A percentile compares a stretch with the other conserved stretches of the same genome.
Conservation (phyloP, 2,797 vertebrate species). For the Scomberomorus guttatus region DNA sequence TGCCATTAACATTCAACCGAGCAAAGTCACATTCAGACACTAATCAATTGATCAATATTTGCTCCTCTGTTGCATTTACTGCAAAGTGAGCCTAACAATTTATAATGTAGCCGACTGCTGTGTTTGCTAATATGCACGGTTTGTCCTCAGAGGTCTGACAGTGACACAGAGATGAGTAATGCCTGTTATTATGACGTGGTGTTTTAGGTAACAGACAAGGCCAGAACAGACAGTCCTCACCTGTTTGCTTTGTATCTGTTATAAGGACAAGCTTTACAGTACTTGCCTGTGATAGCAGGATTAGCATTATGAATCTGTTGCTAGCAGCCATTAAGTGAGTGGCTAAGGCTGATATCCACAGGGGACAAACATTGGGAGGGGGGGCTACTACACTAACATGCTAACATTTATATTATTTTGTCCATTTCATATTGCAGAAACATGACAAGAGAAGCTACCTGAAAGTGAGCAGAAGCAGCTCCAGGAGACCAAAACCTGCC, state of each 20-base stretch:
- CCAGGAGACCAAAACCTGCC: slow-evolving; percentile 34
- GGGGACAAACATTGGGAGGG: not conserved
- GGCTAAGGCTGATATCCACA: not conserved
- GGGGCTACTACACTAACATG: not conserved
- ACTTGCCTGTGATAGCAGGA: slow-evolving; percentile 34
- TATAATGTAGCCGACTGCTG: slow-evolving; percentile 56
- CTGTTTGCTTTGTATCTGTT: slow-evolving; percentile 75
- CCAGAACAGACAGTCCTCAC: slow-evolving; percentile 61
- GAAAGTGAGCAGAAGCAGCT: slow-evolving; percentile 36
- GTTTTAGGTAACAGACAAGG: slow-evolving; percentile 23
- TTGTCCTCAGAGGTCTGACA: slow-evolving; percentile 64
- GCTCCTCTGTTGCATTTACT: slow-evolving; percentile 75
- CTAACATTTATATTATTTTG: not conserved
- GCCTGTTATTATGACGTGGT: slow-evolving; percentile 16
- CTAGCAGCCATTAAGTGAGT: slow-evolving; percentile 22
- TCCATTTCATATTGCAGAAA: slow-evolving; percentile 14
- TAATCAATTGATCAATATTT: slow-evolving; percentile 84
- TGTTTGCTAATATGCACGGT: slow-evolving; percentile 55
- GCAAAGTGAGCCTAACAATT: slow-evolving; percentile 69
- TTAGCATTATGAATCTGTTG: slow-evolving; percentile 30
- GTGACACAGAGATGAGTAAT: slow-evolving; percentile 41
- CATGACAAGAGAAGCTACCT: slow-evolving; percentile 6
- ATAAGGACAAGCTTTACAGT: slow-evolving; percentile 42
- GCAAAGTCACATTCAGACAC: slow-evolving; percentile 82
- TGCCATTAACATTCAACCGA: slow-evolving; percentile 75